Base-by-base conservation (phyloP, 2,113 vertebrate species). In the Alligator mississippiensis region DNA sequence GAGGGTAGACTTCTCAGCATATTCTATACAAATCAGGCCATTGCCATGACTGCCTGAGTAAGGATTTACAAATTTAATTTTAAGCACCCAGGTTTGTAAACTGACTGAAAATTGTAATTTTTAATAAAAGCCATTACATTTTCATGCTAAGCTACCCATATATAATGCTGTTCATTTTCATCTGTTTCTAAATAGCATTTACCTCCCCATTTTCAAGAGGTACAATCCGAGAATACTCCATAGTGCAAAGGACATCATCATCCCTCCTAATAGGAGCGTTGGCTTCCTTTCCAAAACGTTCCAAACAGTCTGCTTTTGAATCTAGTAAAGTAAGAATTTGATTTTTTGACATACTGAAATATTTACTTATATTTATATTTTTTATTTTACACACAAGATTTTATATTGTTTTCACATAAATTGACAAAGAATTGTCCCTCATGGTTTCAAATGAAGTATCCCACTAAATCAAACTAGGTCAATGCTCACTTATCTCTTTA, bases 171-270 rank as follows among this genome's bases (percentile, higher is more conserved):
- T 68, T 90, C 62, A 60, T 28, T 87, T 84, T 62, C 70, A 87
- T 34, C 1, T 11, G 60, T 27, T 70, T 62, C 63, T 55, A 6
- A 74, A 55, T 60, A 62, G 18, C 22, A 97, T 97, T 96, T 90
- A 99, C 99, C 98, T 99, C 99, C 87, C 99, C 99, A 0, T 99
- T 99, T 97, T 99, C 99, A 90, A 99, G 95, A 66, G 99, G 99
- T 24, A 99, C 96, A 21, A 99, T 98, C 16, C 98, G 98, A 5
- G 99, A 99, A 96, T 99, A 99, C 30, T 99, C 98, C 1, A 98
- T 99, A 63, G 98, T 98, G 93, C 99, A 99, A 94, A 99, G 95
- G 80, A 99, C 98, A 83, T 99, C 99, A 0, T 98, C 97, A 47
- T 99, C 98, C 9, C 68, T 87, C 21, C 92, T 92, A 87, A 99